Base-by-base conservation (phyloP, 2,888 invertebrate species). In the Syritta pipiens region DNA sequence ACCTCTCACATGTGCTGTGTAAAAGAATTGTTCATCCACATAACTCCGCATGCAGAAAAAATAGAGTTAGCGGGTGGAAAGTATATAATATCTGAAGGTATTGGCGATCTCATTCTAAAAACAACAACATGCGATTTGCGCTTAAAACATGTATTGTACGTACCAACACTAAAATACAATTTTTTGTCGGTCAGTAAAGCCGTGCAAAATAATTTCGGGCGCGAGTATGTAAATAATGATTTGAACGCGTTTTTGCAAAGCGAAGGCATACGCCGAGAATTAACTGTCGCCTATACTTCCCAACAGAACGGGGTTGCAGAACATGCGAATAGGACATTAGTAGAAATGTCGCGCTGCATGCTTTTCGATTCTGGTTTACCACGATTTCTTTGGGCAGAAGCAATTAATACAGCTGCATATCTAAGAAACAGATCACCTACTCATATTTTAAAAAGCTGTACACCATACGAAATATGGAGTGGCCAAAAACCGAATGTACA, bases 281-380 rank as follows among this genome's bases (percentile, higher is more conserved):
- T n/a, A n/a, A n/a, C n/a, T n/a, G n/a, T n/a, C n/a, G 30, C 32
- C n/a, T 49, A 69, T 20, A 44, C 42, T 3, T 49, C 51, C 3
- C 57, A 72, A 20, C 62, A 72, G 28, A 72, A 63, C n/a, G 72
- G 72, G 7, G 37, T 63, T 1, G 55, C 55, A 0, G 63, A 72
- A 40, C 42, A 57, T 1, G 20, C 6, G 1, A 72, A 63, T 30
- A 9, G 63, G 20, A 62, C 55, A 9, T 22, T 63, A n/a, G 24
- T 84, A 19, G 83, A 84, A 28, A 69, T 68, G 26, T 82, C 83
- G 3, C 68, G 84, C 19, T 69, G 81, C 9, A 82, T 86, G 76
- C 26, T 86, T 12, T 24, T 67, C 0, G 55, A 83, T 19, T 59
- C 77, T n/a, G 63, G 60, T n/a, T 42, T 84, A 4, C 82, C 7